A percentile compares a stretch with the other conserved stretches of the same genome.
Conservation (phyloP, 2,113 vertebrate genomes). For the Neogobius melanostomus region DNA sequence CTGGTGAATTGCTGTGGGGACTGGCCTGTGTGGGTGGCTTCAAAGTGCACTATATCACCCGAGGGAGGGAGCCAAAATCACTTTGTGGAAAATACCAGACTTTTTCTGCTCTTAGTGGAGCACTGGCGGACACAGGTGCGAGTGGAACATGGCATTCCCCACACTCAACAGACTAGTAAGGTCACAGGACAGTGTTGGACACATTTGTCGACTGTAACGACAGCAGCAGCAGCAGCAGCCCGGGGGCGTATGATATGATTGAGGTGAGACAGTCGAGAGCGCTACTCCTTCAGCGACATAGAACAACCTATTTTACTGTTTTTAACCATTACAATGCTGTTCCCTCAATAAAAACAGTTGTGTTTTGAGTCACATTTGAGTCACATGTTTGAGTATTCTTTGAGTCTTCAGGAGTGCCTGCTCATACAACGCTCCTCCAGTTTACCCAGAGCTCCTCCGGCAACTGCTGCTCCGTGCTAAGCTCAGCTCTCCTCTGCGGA, state of each 20-base stretch:
- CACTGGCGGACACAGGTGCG: constrained; percentile 34
- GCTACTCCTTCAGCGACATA: constrained; percentile 18
- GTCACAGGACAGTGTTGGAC: constrained; percentile 18
- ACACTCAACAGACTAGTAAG: constrained; percentile 32
- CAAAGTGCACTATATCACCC: constrained; percentile 67
- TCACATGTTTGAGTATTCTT: too few species aligned
- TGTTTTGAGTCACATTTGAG: too few species aligned
- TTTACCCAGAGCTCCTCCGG: too few species aligned
- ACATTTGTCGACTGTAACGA: constrained; percentile 35
- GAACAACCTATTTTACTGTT: too few species aligned
- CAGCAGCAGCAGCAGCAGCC: constrained; percentile 11
- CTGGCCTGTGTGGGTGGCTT: constrained; percentile 54
- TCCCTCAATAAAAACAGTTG: too few species aligned
- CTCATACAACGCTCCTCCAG: too few species aligned
- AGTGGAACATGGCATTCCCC: constrained; percentile 35
- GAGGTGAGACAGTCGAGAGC: constrained; percentile 10
- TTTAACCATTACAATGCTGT: too few species aligned
- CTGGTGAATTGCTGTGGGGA: constrained; percentile 65
- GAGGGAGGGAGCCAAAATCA: constrained; percentile 58
- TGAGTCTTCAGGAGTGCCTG: too few species aligned
- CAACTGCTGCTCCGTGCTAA: too few species aligned
- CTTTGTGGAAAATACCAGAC: constrained; percentile 48
- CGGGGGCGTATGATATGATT: not conserved
- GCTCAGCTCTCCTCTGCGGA: too few species aligned
- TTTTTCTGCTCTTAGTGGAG: constrained; percentile 45